Evolutionary conservation across 2,888 invertebrate genomes (phyloP).

Genomic region (Polydrusus pterygomalis): DNA sequence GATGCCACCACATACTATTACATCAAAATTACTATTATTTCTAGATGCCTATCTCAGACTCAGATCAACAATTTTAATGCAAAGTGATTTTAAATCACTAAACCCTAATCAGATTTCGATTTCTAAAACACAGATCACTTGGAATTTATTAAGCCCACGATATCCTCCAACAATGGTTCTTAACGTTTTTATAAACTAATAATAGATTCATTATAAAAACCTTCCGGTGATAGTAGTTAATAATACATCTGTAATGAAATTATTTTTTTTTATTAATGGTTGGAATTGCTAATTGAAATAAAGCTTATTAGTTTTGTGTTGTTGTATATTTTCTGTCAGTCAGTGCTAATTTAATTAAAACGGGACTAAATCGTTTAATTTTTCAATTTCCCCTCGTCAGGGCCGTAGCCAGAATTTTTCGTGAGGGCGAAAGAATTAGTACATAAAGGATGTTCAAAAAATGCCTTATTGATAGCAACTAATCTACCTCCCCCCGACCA

Average conservation of each 20-base stretch:
- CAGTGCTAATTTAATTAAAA: background rate
- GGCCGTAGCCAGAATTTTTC: too few species aligned
- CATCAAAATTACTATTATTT: conserved; percentile 6
- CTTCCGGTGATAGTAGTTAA: conserved; percentile 8
- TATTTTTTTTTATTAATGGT: background rate
- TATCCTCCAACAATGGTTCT: background rate
- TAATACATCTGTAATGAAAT: background rate
- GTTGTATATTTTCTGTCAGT: background rate
- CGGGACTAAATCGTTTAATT: too few species aligned
- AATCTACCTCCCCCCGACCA: too few species aligned
- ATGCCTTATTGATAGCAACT: too few species aligned
- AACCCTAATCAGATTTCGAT: conserved; percentile 6
- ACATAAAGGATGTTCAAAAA: too few species aligned
- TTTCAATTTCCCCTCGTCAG: too few species aligned
- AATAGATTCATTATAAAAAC: conserved; percentile 16
- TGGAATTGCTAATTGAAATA: background rate
- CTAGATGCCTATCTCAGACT: background rate
- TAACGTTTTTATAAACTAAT: conserved; percentile 19
- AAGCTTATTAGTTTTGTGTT: background rate
- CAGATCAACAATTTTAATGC: background rate
- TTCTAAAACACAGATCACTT: background rate
- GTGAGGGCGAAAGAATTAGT: too few species aligned
- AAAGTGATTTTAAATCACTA: background rate
- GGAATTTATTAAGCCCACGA: background rate
- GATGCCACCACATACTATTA: background rate